These are phyloP conservation scores for Drosophila bunnanda DNA, from an alignment of 2,888 invertebrate species.

Conservation along the genomic window DNA sequence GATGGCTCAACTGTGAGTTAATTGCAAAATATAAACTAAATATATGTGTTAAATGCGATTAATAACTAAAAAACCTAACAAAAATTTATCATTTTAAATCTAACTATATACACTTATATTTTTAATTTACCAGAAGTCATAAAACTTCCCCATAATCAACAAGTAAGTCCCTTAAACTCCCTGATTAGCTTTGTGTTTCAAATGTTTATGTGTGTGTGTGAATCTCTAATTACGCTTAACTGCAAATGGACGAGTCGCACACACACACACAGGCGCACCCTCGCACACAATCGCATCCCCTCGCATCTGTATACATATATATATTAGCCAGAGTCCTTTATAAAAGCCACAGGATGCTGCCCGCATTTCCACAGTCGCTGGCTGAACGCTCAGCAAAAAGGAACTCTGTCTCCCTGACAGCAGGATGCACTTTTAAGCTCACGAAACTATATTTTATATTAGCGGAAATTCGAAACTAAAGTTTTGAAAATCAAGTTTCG, in stretches of 20 bases:
- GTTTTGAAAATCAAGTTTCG: background rate
- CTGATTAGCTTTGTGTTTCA: constrained; percentile 17
- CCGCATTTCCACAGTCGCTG: constrained; percentile 74
- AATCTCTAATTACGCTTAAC: constrained; percentile 30
- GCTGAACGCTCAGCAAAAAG: constrained; percentile 66
- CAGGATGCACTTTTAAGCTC: background rate
- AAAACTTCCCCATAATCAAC: background rate
- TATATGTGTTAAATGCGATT: too few relatives aligned
- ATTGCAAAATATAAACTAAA: constrained; percentile 12
- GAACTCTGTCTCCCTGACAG: constrained; percentile 21
- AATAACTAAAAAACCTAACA: too few relatives aligned
- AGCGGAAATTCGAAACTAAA: constrained; percentile 9
- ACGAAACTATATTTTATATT: constrained; percentile 18
- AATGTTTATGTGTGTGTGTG: background rate
- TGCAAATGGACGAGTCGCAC: constrained; percentile 49
- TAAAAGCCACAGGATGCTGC: constrained; percentile 73
- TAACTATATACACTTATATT: background rate
- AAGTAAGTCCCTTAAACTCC: constrained; percentile 9
- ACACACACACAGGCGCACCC: constrained; percentile 52
- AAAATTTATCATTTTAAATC: too few relatives aligned
- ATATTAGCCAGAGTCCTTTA: constrained; percentile 54
- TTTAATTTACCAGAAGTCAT: background rate
- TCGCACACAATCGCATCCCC: constrained; percentile 28
- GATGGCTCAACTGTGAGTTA: constrained; percentile 1
- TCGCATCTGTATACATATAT: constrained; percentile 1